A percentile compares a stretch with the other conserved stretches of the same genome.
These are phyloP conservation scores for Nyctereutes procyonoides DNA, from an alignment of 2,113 vertebrate genomes.

Conservation along the genomic window DNA sequence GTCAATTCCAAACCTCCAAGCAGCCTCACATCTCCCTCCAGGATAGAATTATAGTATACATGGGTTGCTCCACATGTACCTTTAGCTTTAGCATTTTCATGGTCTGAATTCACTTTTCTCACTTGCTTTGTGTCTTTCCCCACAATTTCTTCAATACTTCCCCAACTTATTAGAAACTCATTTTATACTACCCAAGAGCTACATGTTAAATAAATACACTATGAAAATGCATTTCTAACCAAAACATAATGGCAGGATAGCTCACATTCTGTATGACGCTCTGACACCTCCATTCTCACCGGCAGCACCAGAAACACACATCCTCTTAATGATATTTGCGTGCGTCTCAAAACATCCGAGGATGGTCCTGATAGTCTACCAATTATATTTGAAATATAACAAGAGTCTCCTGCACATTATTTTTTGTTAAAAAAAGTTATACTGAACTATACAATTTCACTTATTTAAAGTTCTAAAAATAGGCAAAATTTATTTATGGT, in stretches of 20 bases:
- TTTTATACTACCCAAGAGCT: not conserved
- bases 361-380: not conserved
- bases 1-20: not conserved
- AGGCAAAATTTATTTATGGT: constrained; percentile 23
- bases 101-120: constrained; percentile 20
- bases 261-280: not conserved
- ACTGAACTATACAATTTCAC: not conserved
- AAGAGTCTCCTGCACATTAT: not conserved
- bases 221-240: not conserved
- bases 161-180: not conserved
- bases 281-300: not conserved
- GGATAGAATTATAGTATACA: not conserved
- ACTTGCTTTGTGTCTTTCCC: constrained; percentile 32
- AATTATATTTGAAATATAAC: not conserved
- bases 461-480: constrained; percentile 44
- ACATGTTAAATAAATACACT: not conserved
- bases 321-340: not conserved
- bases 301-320: not conserved
- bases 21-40: not conserved
- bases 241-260: not conserved
- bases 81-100: constrained; percentile 12
- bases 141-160: not conserved
- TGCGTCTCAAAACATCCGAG: not conserved
- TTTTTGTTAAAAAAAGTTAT: constrained; percentile 23
- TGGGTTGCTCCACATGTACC: not conserved